phyloP scores from a whole-genome alignment of 2,888 invertebrate species.

The Synanthedon andrenaeformis region DNA sequence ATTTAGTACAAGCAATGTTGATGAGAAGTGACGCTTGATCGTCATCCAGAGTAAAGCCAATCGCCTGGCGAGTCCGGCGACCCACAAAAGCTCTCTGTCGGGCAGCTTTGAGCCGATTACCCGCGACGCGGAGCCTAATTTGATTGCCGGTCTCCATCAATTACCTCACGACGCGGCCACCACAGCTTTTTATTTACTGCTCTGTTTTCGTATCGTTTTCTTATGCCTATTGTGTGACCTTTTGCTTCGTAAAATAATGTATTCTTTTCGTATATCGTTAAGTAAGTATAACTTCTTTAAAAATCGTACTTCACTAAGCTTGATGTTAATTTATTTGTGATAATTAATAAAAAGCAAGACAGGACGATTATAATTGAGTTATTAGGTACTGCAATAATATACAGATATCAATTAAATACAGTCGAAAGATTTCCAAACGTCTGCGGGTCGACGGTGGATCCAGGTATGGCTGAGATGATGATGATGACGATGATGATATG shows the following conservation, averaged over 20 bases:
- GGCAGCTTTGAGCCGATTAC: slow-evolving; percentile 65
- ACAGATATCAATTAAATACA: too few relatives aligned
- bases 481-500: too few relatives aligned
- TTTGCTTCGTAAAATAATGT: slow-evolving; percentile 5
- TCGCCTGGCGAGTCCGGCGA: slow-evolving; percentile 16
- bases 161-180: slow-evolving; percentile 48
- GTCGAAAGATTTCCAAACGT: too few relatives aligned
- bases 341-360: too few relatives aligned
- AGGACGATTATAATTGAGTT: too few relatives aligned
- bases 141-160: slow-evolving; percentile 63
- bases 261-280: not conserved
- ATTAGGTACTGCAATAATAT: too few relatives aligned
- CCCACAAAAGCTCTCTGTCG: slow-evolving; percentile 52
- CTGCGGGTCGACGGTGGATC: too few relatives aligned
- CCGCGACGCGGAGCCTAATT: slow-evolving; percentile 61
- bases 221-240: slow-evolving; percentile 2
- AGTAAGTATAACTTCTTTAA: not conserved
- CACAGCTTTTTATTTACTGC: slow-evolving; percentile 53
- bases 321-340: too few relatives aligned
- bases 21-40: too few relatives aligned
- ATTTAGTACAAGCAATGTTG: not conserved
- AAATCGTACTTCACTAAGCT: not conserved
- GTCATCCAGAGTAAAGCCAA: not conserved
- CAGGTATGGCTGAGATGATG: too few relatives aligned
- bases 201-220: slow-evolving; percentile 29